Conservation (phyloP, 2,797 vertebrate genomes). For the Odontamblyopus rebecca region DNA sequence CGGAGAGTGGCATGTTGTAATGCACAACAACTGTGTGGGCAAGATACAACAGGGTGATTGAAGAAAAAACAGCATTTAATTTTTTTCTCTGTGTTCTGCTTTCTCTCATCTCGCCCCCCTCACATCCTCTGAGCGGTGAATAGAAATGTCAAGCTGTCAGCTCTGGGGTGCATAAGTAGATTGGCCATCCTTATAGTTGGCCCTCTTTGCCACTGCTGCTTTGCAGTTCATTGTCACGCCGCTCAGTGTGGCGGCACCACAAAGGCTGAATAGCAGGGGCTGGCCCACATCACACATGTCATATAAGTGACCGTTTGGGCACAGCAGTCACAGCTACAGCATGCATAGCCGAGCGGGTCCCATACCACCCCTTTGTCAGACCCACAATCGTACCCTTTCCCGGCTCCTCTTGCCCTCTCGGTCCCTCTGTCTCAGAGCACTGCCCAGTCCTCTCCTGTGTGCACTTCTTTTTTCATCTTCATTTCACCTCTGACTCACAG, state of each 20-base stretch:
- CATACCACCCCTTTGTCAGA: slow-evolving; percentile 55
- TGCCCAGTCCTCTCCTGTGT: slow-evolving; percentile 40
- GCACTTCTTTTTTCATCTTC: slow-evolving; percentile 49
- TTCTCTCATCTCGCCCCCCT: slow-evolving; percentile 51
- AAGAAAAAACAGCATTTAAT: slow-evolving; percentile 70
- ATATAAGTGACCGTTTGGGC: slow-evolving; percentile 77
- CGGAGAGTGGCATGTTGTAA: slow-evolving; percentile 61
- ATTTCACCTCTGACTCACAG: slow-evolving; percentile 69
- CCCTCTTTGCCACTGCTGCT: slow-evolving; percentile 79
- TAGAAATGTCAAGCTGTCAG: slow-evolving; percentile 87
- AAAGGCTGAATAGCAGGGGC: slow-evolving; percentile 81
- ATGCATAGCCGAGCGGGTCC: slow-evolving; percentile 50
- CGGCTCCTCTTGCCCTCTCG: slow-evolving; percentile 29
- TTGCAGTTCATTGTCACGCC: slow-evolving; percentile 81
- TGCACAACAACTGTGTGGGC: slow-evolving; percentile 66
- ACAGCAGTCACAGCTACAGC: slow-evolving; percentile 63
- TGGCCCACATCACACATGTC: slow-evolving; percentile 81
- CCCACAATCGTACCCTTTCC: slow-evolving; percentile 40
- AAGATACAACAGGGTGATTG: slow-evolving; percentile 71
- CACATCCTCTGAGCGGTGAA: slow-evolving; percentile 75
- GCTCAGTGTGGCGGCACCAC: slow-evolving; percentile 81
- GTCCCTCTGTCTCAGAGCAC: slow-evolving; percentile 27
- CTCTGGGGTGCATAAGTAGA: slow-evolving; percentile 82
- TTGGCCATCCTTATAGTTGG: slow-evolving; percentile 82
- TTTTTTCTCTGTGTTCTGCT: slow-evolving; percentile 40